These are phyloP conservation scores for Phrynosoma blainvillii DNA, from an alignment of 2,113 vertebrate genomes.

Conservation along the genomic window DNA sequence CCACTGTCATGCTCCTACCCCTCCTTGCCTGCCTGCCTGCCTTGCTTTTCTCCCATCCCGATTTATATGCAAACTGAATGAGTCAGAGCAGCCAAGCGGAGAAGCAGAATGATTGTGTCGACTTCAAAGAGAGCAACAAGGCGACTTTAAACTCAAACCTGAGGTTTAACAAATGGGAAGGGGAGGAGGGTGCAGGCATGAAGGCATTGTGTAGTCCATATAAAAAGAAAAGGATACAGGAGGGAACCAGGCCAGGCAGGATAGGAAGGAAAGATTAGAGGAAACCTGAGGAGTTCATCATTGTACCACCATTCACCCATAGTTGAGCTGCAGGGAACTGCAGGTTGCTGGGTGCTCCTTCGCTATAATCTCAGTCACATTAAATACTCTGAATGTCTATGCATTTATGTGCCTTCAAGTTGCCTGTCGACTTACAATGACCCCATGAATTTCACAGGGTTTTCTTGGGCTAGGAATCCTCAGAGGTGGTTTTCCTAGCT, in stretches of 20 bases:
- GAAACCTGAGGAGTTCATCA: not conserved
- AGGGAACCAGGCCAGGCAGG: not conserved
- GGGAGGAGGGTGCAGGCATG: not conserved
- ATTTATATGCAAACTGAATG: constrained; percentile 38
- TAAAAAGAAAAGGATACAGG: too few relatives aligned
- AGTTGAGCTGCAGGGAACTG: not conserved
- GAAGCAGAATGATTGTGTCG: constrained; percentile 40
- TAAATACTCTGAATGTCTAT: not conserved
- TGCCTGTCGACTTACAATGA: too few relatives aligned
- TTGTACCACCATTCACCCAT: too few relatives aligned
- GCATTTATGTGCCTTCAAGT: too few relatives aligned
- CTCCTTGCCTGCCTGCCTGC: too few relatives aligned
- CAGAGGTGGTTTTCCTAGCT: too few relatives aligned
- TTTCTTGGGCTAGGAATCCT: too few relatives aligned
- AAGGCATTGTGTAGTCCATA: not conserved
- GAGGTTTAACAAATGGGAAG: constrained; percentile 6
- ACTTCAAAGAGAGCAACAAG: constrained; percentile 33
- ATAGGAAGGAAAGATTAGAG: not conserved
- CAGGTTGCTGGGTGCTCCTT: too few relatives aligned
- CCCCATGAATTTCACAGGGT: too few relatives aligned
- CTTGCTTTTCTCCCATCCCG: not conserved
- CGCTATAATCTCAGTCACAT: too few relatives aligned
- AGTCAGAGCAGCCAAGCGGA: constrained; percentile 34
- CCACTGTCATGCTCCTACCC: not conserved
- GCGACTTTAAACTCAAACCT: constrained; percentile 10